These are phyloP conservation scores for Drosophila parabipectinata DNA, from an alignment of 1,140 invertebrate species.

Conservation along the genomic window DNA sequence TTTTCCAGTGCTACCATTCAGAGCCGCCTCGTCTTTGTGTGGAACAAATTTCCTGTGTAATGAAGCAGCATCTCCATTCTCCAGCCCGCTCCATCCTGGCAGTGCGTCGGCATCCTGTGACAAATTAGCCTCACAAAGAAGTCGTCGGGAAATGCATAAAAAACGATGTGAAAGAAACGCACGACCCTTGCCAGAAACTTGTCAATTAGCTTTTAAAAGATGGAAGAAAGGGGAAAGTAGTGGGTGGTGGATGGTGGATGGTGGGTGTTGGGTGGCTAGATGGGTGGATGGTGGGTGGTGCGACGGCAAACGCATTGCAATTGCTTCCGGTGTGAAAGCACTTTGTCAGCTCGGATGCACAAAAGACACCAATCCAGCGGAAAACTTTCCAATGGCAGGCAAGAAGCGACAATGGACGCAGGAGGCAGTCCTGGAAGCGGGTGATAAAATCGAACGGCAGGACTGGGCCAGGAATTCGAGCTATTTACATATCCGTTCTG, in stretches of 20 bases:
- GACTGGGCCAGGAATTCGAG: neutral
- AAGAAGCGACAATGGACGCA: constrained; percentile 3
- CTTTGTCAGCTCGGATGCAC: constrained; percentile 70
- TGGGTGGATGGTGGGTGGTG: neutral
- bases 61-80: constrained; percentile 43
- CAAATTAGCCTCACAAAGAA: constrained; percentile 75
- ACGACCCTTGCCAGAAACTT: constrained; percentile 38
- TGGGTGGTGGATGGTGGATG: constrained; percentile 1
- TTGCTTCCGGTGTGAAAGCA: constrained; percentile 80
- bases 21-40: constrained; percentile 50
- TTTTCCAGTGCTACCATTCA: neutral
- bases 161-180: constrained; percentile 21
- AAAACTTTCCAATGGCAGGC: constrained; percentile 8
- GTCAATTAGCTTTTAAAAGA: constrained; percentile 50
- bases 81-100: constrained; percentile 19
- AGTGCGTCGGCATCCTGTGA: constrained; percentile 61
- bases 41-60: constrained; percentile 79
- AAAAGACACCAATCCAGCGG: constrained; percentile 42
- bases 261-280: neutral
- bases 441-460: neutral
- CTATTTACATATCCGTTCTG: neutral
- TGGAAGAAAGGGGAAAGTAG: neutral
- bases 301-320: constrained; percentile 72
- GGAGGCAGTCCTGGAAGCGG: neutral
- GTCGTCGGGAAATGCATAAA: constrained; percentile 31